Conservation (phyloP, 2,113 vertebrate species). For the Hyaena hyaena region DNA sequence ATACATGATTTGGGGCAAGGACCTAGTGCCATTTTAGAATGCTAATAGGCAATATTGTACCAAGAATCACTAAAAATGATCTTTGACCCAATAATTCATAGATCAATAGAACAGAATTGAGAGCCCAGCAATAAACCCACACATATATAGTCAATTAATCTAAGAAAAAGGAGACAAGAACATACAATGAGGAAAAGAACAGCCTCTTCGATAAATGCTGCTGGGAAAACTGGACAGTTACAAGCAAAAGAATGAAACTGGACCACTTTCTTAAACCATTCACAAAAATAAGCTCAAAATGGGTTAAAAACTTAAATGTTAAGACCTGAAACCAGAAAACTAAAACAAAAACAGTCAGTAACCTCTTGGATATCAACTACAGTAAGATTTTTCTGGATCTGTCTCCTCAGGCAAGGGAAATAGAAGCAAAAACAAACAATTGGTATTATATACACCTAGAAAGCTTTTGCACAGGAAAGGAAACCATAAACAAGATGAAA, state of each 20-base stretch:
- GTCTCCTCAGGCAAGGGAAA: background rate
- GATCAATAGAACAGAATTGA: background rate
- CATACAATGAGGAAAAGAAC: background rate
- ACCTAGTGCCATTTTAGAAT: background rate
- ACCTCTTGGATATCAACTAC: background rate
- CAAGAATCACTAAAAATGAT: slow-evolving; percentile 42
- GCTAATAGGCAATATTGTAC: background rate
- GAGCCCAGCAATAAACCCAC: background rate
- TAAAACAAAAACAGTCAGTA: background rate
- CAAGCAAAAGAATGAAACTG: background rate
- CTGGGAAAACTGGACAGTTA: background rate
- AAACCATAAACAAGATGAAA: background rate
- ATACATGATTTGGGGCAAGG: background rate
- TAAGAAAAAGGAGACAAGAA: background rate
- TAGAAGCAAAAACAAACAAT: background rate
- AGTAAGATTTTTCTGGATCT: background rate
- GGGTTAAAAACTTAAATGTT: background rate
- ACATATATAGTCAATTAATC: background rate
- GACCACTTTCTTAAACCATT: background rate
- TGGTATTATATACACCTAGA: background rate
- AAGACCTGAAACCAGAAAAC: background rate
- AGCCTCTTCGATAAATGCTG: background rate
- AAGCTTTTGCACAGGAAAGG: background rate
- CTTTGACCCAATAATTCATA: slow-evolving; percentile 9
- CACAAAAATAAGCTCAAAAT: background rate